Evolutionary conservation across 2,797 vertebrate species (phyloP).

Genomic region (Podarcis lilfordi): DNA sequence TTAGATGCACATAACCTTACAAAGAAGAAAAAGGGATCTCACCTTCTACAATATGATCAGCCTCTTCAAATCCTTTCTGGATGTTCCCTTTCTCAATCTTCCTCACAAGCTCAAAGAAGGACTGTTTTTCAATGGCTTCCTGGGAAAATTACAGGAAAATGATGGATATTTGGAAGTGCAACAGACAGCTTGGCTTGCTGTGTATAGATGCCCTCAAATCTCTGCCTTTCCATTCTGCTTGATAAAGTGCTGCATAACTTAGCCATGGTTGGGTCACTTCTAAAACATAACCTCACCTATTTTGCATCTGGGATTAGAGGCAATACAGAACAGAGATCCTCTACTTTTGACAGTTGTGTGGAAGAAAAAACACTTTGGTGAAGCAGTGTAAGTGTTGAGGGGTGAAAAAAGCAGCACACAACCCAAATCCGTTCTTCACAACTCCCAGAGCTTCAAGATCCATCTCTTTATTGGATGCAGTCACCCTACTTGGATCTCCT

Average conservation of each 20-base stretch:
- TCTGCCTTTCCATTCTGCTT: not conserved
- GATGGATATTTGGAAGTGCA: not conserved
- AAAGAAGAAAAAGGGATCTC: conserved; percentile 26
- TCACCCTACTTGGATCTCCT: not conserved
- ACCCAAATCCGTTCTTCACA: not conserved
- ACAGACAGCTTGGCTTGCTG: not conserved
- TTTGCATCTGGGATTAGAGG: not conserved
- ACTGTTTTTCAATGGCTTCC: conserved; percentile 91
- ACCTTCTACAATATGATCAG: conserved; percentile 92
- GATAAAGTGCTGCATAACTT: not conserved
- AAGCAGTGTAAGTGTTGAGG: not conserved
- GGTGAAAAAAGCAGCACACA: not conserved
- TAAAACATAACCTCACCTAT: not conserved
- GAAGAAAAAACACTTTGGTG: not conserved
- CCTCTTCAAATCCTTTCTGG: conserved; percentile 87
- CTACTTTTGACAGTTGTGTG: not conserved
- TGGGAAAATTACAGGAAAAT: conserved; percentile 64
- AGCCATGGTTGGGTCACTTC: not conserved
- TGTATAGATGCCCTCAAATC: not conserved
- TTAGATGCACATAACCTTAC: not conserved
- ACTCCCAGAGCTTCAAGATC: not conserved
- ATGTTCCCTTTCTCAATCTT: conserved; percentile 88
- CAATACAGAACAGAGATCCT: not conserved
- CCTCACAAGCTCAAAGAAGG: conserved; percentile 84
- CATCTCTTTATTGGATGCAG: not conserved